These are phyloP conservation scores for Amazona vittata DNA, from an alignment of 2,113 vertebrate genomes.

Conservation along the genomic window DNA sequence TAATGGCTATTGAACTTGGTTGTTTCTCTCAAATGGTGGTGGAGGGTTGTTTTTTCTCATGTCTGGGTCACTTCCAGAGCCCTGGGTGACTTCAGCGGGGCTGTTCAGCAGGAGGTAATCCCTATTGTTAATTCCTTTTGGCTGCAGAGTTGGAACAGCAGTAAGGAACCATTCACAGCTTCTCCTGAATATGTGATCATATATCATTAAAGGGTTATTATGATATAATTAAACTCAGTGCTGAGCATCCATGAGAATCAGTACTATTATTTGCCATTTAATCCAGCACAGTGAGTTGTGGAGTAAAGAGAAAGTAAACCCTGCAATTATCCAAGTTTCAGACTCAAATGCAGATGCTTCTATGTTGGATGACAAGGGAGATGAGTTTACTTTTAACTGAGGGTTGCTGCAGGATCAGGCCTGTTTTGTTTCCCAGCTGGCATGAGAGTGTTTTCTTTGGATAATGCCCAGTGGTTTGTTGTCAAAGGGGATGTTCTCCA, in stretches of 20 bases:
- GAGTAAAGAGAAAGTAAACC: not conserved
- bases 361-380: not conserved
- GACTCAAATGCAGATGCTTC: not conserved
- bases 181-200: not conserved
- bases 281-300: not conserved
- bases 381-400: not conserved
- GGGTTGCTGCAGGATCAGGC: not conserved
- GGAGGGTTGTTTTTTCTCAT: not conserved
- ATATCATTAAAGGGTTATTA: not conserved
- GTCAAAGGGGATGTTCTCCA: not conserved
- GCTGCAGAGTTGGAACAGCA: not conserved
- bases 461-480: not conserved
- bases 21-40: not conserved
- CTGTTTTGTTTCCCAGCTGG: not conserved
- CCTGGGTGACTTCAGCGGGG: not conserved
- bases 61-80: not conserved
- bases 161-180: not conserved
- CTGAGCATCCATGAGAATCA: not conserved
- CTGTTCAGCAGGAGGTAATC: not conserved
- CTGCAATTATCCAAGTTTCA: not conserved
- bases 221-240: not conserved
- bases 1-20: slow-evolving; percentile 37
- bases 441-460: not conserved
- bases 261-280: not conserved
- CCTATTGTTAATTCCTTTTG: not conserved